Base-by-base conservation (phyloP, 2,888 invertebrate genomes). In the Pollenia labialis region DNA sequence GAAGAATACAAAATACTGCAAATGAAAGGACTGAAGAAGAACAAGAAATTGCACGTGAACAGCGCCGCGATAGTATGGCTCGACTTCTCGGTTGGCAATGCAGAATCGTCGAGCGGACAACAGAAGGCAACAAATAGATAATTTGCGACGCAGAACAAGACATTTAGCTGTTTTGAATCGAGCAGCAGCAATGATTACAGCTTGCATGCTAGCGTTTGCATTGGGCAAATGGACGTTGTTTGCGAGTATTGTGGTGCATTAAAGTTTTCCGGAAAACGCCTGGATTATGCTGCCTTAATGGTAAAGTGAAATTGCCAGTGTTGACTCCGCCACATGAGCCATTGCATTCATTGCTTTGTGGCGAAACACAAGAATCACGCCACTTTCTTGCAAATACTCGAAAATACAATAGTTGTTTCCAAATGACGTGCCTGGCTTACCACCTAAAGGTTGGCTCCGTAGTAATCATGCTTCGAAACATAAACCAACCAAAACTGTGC, bases 281-380 rank as follows among this genome's bases (percentile, higher is more conserved):
- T 23, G 18, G 18, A 23, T 23, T 23, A 23, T 23, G 18, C 18
- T 23, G 18, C 18, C 18, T 23, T 23, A 23, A 23, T 23, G 18
- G 18, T 23, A 46, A 12, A 46, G 46, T 46, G 12, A 46, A 46
- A 46, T 12, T 46, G 46, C 46, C 46, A 12, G 8, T 46, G 12
- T 46, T 46, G 10, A 46, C 46, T 46, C 46, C 46, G 12, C 46
- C 46, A 46, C 46, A 9, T 46, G 46, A 46, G 89, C 91, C 12
- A 89, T 91, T 69, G 85, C 14, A 54, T 54, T 92, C 18, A 90
- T 92, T 74, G 91, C 90, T 88, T 54, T 7, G n/a, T n/a, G 91
- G 90, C 42, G 89, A 92, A 83, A 75, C 90, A 54, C 88, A 90
- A 75, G 90, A 90, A 88, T 82, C 77, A 83, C 89, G 91, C 66